A percentile compares a stretch with the other conserved stretches of the same genome.
These are phyloP conservation scores for Hydroisotoma schaefferi DNA, from an alignment of 2,888 invertebrate species.

Conservation along the genomic window DNA sequence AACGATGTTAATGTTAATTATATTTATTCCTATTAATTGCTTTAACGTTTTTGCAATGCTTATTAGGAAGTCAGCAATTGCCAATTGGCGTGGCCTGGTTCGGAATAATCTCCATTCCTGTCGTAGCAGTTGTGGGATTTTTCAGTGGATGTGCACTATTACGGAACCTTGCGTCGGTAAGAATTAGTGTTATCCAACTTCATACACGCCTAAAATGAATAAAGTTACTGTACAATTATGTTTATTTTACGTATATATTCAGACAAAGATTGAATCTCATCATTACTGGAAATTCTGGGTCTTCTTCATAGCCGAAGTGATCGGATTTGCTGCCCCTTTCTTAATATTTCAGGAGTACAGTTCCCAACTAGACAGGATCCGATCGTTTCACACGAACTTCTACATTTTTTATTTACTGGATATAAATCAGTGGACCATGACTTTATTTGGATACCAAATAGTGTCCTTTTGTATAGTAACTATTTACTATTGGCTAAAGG, in stretches of 20 bases:
- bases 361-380: neutral
- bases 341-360: neutral
- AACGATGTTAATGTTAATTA: too few relatives aligned
- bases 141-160: slow-evolving; percentile 3
- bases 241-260: neutral
- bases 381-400: neutral
- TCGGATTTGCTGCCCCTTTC: slow-evolving; percentile 5
- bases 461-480: neutral
- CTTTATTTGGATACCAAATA: slow-evolving; percentile 3
- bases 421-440: neutral
- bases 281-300: neutral
- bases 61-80: too few relatives aligned
- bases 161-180: too few relatives aligned
- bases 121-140: neutral
- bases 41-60: too few relatives aligned
- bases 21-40: too few relatives aligned
- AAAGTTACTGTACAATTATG: too few relatives aligned
- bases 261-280: neutral
- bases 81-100: slow-evolving; percentile 9
- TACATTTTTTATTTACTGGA: neutral
- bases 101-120: slow-evolving; percentile 4
- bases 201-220: too few relatives aligned
- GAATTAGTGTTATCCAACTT: too few relatives aligned
- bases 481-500: too few relatives aligned
- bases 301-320: slow-evolving; percentile 5